Evolutionary conservation across 2,888 invertebrate species (phyloP), one percentile per base, ranked within the genome.

Genomic region (Micoletzkya japonica): DNA sequence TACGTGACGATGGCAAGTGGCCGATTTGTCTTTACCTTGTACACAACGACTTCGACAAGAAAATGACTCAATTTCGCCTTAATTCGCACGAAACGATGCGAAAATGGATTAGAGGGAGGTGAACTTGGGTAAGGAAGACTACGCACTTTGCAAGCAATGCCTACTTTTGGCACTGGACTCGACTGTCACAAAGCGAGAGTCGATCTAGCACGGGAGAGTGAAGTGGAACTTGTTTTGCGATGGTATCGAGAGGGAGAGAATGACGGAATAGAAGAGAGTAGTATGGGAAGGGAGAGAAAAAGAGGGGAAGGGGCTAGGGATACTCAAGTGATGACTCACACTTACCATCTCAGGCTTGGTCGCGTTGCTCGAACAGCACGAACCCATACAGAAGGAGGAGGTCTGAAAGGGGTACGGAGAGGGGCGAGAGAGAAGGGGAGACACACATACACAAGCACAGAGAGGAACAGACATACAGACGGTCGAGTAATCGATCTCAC

Each of bases 311-410:
- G n/a, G n/a, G n/a, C n/a, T n/a, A n/a, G n/a, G n/a, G n/a, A n/a
- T n/a, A n/a, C n/a, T n/a, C n/a, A n/a, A 57, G 59, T 26, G 2
- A 37, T 24, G 6, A 14, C 32, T 17, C 32, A 2, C 37, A 37
- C 52, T 66, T n/a, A 66, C 64, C 20, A 3, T 17, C 36, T 66
- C 64, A 28, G 52, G 54, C 54, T 66, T 66, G 20, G 54, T 26
- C 7, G 54, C 36, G 7, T 52, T 3, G 2, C 44, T 37, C n/a
- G 64, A 66, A 32, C 64, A 66, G 28, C 64, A 66, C 37, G 54
- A 66, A 37, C 64, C 64, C 64, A 66, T 66, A 52, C n/a, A 44
- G 44, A 44, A 14, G 44, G 20, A 44, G 44, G 20, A 44, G 44
- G 20, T 14, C 20, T 14, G 20, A 20, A 44, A 44, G 44, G 20